Conservation (phyloP, 2,113 vertebrate species). For the Spermophilus dauricus region DNA sequence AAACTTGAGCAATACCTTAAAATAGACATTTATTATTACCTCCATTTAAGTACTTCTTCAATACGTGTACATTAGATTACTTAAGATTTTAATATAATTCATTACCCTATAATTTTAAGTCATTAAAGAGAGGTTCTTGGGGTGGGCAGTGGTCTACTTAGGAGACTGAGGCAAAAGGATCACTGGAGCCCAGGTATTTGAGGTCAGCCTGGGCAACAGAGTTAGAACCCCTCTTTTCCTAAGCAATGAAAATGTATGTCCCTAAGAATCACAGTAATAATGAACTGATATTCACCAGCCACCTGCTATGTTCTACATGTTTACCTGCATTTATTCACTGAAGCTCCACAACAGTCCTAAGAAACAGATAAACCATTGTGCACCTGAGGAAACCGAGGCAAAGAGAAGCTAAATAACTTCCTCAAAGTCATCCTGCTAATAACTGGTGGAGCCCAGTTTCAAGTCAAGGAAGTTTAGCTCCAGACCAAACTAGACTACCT, state of each 20-base stretch:
- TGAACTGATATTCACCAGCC: accelerated
- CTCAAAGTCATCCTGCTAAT: neutral
- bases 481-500: neutral
- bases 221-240: neutral
- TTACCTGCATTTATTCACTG: neutral
- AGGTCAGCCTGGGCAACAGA: neutral
- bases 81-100: conserved; percentile 22
- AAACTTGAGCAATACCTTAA: conserved; percentile 18
- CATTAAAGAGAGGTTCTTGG: neutral
- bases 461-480: neutral
- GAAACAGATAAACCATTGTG: neutral
- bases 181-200: neutral
- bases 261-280: neutral
- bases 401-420: neutral
- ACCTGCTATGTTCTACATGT: neutral
- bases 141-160: neutral
- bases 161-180: neutral
- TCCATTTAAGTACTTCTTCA: neutral
- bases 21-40: conserved; percentile 1
- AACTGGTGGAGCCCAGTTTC: neutral
- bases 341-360: neutral
- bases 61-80: neutral
- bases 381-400: neutral
- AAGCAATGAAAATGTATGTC: neutral
- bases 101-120: neutral